These are phyloP conservation scores for Dryomyza anilis DNA, from an alignment of 2,888 invertebrate species.

Conservation along the genomic window DNA sequence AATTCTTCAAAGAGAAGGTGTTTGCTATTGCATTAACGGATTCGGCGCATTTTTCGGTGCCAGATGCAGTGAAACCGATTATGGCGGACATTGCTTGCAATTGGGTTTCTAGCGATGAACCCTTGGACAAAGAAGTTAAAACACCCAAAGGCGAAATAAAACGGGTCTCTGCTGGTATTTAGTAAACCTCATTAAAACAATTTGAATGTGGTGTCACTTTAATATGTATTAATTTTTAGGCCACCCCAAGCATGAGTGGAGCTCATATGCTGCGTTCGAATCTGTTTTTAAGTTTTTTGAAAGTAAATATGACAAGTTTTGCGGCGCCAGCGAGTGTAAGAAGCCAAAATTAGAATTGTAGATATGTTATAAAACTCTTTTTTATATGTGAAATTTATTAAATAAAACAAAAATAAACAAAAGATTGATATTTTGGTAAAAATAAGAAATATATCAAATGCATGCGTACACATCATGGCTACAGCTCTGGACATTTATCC, in stretches of 20 bases:
- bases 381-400: too few relatives aligned
- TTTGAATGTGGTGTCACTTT: background rate
- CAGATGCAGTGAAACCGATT: slow-evolving; percentile 37
- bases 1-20: slow-evolving; percentile 70
- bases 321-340: too few relatives aligned
- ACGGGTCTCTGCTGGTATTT: slow-evolving; percentile 68
- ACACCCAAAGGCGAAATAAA: slow-evolving; percentile 64
- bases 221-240: slow-evolving; percentile 60
- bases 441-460: too few relatives aligned
- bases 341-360: background rate
- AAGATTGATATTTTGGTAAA: too few relatives aligned
- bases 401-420: background rate
- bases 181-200: background rate
- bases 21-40: slow-evolving; percentile 80
- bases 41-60: slow-evolving; percentile 66
- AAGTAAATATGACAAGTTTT: slow-evolving; percentile 47
- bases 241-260: slow-evolving; percentile 73
- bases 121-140: slow-evolving; percentile 64
- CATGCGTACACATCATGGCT: too few relatives aligned
- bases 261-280: slow-evolving; percentile 69
- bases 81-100: slow-evolving; percentile 58
- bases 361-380: background rate
- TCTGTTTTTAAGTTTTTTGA: slow-evolving; percentile 72
- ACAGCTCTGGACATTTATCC: slow-evolving; percentile 53
- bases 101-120: slow-evolving; percentile 67